phyloP scores from a whole-genome alignment of 2,888 invertebrate species.

The Piscicola geometra region DNA sequence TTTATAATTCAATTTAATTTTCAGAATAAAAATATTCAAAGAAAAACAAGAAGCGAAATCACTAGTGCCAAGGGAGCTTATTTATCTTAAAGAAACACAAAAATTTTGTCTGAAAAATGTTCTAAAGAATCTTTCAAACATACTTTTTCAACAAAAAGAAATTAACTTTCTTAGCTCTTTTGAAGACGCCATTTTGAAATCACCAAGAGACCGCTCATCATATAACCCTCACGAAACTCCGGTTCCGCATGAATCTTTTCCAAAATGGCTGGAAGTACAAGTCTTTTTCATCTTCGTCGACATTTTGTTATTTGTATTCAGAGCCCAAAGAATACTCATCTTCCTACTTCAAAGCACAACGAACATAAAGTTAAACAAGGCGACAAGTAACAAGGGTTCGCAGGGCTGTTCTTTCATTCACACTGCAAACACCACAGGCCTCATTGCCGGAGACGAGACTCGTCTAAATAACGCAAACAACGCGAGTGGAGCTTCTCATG shows the following conservation, averaged over 20 bases:
- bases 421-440: too few species aligned
- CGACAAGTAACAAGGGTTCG: too few species aligned
- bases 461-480: too few species aligned
- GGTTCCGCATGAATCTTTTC: too few species aligned
- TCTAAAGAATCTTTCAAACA: not conserved
- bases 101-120: not conserved
- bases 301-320: not conserved
- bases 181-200: not conserved
- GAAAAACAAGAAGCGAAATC: not conserved
- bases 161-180: not conserved
- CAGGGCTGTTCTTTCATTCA: too few species aligned
- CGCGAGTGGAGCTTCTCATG: too few species aligned
- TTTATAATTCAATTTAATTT: not conserved
- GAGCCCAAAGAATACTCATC: not conserved
- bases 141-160: not conserved
- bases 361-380: too few species aligned
- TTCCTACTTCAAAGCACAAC: not conserved
- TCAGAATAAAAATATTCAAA: not conserved
- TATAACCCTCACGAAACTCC: too few species aligned
- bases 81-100: not conserved
- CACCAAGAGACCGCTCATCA: too few species aligned
- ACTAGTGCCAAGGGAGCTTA: not conserved
- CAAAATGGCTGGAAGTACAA: not conserved
- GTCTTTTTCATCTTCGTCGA: not conserved
- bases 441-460: too few species aligned